Evolutionary conservation across 2,888 invertebrate species (phyloP), one percentile per base, ranked within the genome.

Genomic region (Idaea dimidiata): DNA sequence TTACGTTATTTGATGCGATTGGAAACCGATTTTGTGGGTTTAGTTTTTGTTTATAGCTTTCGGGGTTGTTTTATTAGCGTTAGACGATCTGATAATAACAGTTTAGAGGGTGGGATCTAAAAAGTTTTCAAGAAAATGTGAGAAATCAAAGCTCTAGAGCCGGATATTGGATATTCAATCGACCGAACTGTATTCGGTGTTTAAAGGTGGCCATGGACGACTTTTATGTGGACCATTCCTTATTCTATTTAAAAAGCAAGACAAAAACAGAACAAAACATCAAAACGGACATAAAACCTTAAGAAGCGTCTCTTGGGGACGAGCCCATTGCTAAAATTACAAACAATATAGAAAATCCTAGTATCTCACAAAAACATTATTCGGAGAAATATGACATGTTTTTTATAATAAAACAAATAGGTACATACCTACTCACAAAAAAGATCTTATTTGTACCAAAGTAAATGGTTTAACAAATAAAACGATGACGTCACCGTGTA

Each of bases 401-500:
- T 24, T 24, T 24, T 24, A 24, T 24, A 24, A 24, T 24, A 24
- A 24, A 24, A 24, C 24, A 24, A 24, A 24, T 24, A n/a, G n/a
- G n/a, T n/a, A n/a, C n/a, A 24, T 24, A 24, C 24, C 24, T 24
- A n/a, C n/a, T n/a, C n/a, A n/a, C 24, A 24, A 24, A 24, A 24
- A 43, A 43, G 43, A 10, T 43, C 43, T 43, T 14, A 24, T 24
- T 24, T 24, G 24, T 24, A 43, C 10, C 43, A 14, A 43, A 58
- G 59, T 61, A 61, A 57, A 61, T 58, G 16, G 56, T 58, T 58
- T 17, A n/a, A 7, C 59, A 31, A 58, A 58, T 53, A 66, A 63
- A 59, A 58, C 16, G 66, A 43, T 43, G 7, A 43, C 43, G 43
- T 43, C 43, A 43, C 43, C 7, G 43, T 43, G 43, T 43, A 43